phyloP scores from a whole-genome alignment of 2,888 invertebrate species.

The Agonopterix arenella region DNA sequence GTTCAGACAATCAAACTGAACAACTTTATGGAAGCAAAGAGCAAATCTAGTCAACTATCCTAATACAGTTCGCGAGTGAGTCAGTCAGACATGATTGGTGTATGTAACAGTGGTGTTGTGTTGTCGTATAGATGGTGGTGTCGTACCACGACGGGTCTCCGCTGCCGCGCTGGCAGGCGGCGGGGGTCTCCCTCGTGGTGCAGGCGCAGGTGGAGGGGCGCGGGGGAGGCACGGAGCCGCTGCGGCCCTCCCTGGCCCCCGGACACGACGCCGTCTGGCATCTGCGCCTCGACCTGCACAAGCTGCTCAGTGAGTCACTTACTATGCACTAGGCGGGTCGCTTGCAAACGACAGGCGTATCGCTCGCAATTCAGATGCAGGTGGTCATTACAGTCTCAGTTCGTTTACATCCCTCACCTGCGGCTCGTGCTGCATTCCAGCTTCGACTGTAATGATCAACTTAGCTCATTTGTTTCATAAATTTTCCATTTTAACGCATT shows the following conservation, averaged over 20 bases:
- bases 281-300: slow-evolving; percentile 84
- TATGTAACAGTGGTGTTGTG: too few species aligned
- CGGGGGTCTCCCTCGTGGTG: slow-evolving; percentile 81
- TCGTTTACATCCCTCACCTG: too few species aligned
- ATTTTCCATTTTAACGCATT: too few species aligned
- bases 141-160: slow-evolving; percentile 95
- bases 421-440: too few species aligned
- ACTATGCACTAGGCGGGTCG: slow-evolving; percentile 9
- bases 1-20: too few species aligned
- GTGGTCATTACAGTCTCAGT: slow-evolving; percentile 57
- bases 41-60: too few species aligned
- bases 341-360: slow-evolving; percentile 79
- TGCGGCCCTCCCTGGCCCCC: slow-evolving; percentile 78
- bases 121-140: slow-evolving; percentile 83
- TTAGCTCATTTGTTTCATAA: too few species aligned
- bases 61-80: too few species aligned
- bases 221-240: slow-evolving; percentile 78
- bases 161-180: slow-evolving; percentile 79
- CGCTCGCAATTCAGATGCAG: too few species aligned
- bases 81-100: too few species aligned
- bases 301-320: slow-evolving; percentile 64
- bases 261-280: slow-evolving; percentile 88
- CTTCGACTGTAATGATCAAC: too few species aligned
- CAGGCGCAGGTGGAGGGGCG: slow-evolving; percentile 78
- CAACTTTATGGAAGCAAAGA: too few species aligned